Conservation (phyloP, 2,888 invertebrate species). For the Neuroscelio doddi region DNA sequence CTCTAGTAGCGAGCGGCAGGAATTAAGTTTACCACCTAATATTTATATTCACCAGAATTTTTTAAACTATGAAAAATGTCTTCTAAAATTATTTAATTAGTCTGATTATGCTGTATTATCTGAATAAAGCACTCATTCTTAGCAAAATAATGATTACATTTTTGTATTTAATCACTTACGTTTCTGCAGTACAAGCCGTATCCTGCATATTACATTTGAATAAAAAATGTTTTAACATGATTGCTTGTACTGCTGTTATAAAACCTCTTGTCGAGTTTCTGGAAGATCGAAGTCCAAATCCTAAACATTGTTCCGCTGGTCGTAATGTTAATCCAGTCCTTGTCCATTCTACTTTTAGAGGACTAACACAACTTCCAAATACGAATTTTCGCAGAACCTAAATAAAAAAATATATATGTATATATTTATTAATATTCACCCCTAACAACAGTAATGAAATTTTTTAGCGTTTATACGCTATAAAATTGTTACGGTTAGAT, state of each 20-base stretch:
- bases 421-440: no score
- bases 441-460: neutral
- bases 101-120: no score
- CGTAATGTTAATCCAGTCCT: conserved; percentile 80
- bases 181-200: conserved; percentile 74
- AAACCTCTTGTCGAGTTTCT: conserved; percentile 79
- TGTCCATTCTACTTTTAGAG: conserved; percentile 83
- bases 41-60: no score
- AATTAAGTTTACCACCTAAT: no score
- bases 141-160: no score
- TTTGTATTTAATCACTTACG: no score
- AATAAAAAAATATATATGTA: no score
- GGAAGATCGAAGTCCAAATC: conserved; percentile 79
- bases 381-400: conserved; percentile 78
- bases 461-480: neutral
- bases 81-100: neutral
- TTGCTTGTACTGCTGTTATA: conserved; percentile 80
- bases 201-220: conserved; percentile 73
- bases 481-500: no score
- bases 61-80: no score
- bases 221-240: conserved; percentile 80
- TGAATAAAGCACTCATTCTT: no score
- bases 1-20: no score
- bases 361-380: conserved; percentile 80
- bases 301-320: conserved; percentile 75